Evolutionary conservation across 2,888 invertebrate species (phyloP).

Genomic region (Masnerella sp.): DNA sequence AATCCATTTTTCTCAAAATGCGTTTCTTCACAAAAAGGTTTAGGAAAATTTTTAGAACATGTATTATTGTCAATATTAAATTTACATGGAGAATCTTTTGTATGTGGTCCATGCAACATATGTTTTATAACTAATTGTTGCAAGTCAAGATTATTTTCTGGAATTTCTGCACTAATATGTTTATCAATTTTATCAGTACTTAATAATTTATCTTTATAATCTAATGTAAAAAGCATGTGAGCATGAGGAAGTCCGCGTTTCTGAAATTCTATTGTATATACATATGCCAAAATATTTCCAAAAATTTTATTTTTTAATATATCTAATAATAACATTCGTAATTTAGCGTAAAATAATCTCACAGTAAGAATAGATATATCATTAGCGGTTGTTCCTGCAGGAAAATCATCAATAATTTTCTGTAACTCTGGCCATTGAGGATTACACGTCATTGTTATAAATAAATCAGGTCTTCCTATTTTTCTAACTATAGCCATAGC

Average conservation of each 20-base stretch:
- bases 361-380: no score
- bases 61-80: background rate
- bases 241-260: no score
- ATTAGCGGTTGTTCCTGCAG: no score
- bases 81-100: background rate
- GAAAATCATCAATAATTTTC: background rate
- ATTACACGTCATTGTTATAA: background rate
- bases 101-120: conserved; percentile 11
- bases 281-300: conserved; percentile 9
- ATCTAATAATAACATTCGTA: background rate
- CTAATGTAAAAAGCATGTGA: conserved; percentile 8
- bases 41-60: conserved; percentile 7
- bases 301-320: conserved; percentile 8
- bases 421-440: background rate
- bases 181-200: conserved; percentile 2
- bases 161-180: conserved; percentile 12
- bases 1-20: conserved; percentile 14
- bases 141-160: background rate
- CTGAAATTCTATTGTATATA: conserved; percentile 1
- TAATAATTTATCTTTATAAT: conserved; percentile 13
- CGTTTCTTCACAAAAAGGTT: conserved; percentile 10
- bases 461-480: no score
- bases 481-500: no score
- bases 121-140: conserved; percentile 14
- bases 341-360: no score